Base-by-base conservation (phyloP, 2,797 vertebrate genomes). In the Acanthis flammea region DNA sequence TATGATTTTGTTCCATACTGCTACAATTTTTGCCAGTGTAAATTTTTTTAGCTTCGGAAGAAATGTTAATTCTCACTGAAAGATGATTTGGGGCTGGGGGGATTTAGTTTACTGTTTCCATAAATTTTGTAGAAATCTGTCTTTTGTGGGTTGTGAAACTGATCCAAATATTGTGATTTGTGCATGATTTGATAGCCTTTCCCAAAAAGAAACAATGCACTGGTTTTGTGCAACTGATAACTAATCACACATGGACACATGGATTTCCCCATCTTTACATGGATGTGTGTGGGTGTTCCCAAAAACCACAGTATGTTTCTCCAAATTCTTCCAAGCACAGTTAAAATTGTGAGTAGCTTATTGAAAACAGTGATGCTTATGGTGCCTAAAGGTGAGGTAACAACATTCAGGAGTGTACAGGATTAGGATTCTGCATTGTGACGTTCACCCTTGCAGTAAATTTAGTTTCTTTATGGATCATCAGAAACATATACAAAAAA, bases 391-490 rank as follows among this genome's bases (percentile, higher is more conserved):
- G 55, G 75, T 68, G 79, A 39, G 7, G 65, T 25, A 78, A 42
- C 1, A 14, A 60, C 31, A n/a, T 84, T 54, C 73, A 70, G 68
- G 28, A 65, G 28, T 35, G 58, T 44, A 44, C 16, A 57, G 70
- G 72, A 55, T 90, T 57, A 37, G 33, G 70, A 73, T 68, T 77
- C 53, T 86, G 48, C 57, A 90, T 94, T 76, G 76, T 50, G 60
- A 53, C 67, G 73, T 53, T 54, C 89, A 90, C 37, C 51, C 73
- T 91, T 94, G 89, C 76, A 86, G 79, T 81, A 96, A 86, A 96
- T 95, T 91, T 68, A 60, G 70, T 93, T 95, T 89, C 72, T 93
- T 88, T 94, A 91, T 81, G 89, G 87, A 80, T 92, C 89, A 95
- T 92, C 78, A 93, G 91, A 83, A 96, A 57, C 42, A 55, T 70